Conservation (phyloP, 2,113 vertebrate species). For the Pteropus alecto region DNA sequence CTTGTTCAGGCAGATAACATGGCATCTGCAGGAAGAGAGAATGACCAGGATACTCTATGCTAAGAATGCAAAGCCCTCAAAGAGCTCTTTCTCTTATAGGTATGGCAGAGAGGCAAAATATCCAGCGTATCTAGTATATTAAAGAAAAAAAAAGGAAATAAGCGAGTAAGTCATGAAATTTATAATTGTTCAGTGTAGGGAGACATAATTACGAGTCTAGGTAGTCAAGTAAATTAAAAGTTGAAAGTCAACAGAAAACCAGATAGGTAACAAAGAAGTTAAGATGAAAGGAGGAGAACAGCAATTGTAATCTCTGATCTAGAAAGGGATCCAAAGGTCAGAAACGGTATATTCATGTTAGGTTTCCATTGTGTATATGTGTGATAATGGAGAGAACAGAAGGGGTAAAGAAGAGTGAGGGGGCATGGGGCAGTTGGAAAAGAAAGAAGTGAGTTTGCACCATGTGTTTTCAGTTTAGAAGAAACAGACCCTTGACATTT, state of each 20-base stretch:
- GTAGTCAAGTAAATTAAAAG: background rate
- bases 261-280: background rate
- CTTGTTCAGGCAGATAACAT: background rate
- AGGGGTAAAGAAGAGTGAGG: background rate
- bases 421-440: background rate
- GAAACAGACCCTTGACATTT: background rate
- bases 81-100: background rate
- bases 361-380: background rate
- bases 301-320: background rate
- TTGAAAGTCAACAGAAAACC: background rate
- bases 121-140: background rate
- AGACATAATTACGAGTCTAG: background rate
- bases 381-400: background rate
- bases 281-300: background rate
- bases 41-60: background rate
- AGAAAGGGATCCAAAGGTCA: background rate
- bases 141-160: background rate
- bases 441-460: background rate
- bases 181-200: background rate
- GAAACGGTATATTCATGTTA: background rate
- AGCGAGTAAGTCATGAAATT: background rate
- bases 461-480: background rate
- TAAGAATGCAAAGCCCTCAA: background rate
- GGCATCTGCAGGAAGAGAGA: background rate
- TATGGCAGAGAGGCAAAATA: background rate